Percentiles rank a stretch among this genome's conserved stretches.
Conservation (phyloP, 2,888 invertebrate species). For the Dicyrtoma fusca region DNA sequence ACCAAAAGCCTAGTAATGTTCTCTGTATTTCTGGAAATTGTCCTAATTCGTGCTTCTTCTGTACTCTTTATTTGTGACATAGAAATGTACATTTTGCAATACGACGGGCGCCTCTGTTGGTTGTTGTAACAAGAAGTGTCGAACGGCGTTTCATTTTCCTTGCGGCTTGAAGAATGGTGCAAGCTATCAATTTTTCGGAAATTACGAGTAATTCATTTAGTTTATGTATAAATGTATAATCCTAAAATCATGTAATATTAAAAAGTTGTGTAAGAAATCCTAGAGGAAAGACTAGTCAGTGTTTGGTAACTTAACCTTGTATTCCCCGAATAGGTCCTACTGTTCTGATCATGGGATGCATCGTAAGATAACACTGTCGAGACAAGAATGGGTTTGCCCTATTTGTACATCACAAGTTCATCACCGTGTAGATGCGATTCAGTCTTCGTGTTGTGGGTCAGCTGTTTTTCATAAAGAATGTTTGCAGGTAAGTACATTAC, state of each 20-base stretch:
- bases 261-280: no score
- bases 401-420: conserved; percentile 42
- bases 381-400: conserved; percentile 44
- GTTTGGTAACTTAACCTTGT: no score
- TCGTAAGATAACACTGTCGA: conserved; percentile 61
- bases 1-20: background rate
- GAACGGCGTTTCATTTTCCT: conserved; percentile 72
- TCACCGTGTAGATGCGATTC: conserved; percentile 59
- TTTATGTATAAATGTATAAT: no score
- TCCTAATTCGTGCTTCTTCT: background rate
- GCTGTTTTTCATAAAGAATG: conserved; percentile 78
- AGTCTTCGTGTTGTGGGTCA: conserved; percentile 71
- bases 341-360: conserved; percentile 68
- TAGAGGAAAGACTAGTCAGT: no score
- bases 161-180: conserved; percentile 72
- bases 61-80: conserved; percentile 51
- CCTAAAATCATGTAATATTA: no score
- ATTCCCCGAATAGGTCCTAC: conserved; percentile 61
- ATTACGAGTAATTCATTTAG: conserved; percentile 62
- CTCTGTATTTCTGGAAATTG: background rate
- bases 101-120: conserved; percentile 72
- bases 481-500: conserved; percentile 65
- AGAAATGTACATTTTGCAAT: conserved; percentile 73
- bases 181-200: conserved; percentile 68
- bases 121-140: conserved; percentile 69